Conservation (phyloP, 2,113 vertebrate species). For the Alligator sinensis region DNA sequence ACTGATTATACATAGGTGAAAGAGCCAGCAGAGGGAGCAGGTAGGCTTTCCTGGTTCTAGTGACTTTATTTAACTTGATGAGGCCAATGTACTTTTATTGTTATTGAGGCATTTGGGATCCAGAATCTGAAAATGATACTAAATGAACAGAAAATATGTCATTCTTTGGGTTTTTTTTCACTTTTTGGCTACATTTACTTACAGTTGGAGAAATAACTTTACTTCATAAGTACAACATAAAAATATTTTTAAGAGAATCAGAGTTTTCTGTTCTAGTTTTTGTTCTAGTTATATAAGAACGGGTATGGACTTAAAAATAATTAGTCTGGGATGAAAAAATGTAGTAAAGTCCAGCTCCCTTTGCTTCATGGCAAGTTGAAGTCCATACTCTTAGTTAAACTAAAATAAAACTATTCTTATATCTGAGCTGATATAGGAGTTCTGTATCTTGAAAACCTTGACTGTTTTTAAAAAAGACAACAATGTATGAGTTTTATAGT, state of each 20-base stretch:
- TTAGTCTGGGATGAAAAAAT: no score
- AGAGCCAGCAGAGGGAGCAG: slow-evolving; percentile 6
- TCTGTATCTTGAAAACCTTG: neutral
- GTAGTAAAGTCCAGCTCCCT: no score
- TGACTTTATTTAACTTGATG: neutral
- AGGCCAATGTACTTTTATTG: slow-evolving; percentile 63
- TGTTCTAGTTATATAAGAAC: no score
- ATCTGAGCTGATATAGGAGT: neutral
- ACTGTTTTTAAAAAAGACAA: neutral
- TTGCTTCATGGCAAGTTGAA: no score
- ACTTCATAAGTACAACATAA: neutral
- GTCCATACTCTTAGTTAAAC: no score
- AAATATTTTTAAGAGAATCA: neutral
- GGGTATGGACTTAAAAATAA: no score
- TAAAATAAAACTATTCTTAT: neutral
- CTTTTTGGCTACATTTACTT: neutral
- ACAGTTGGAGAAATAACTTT: neutral
- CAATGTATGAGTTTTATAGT: neutral
- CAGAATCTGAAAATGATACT: slow-evolving; percentile 30
- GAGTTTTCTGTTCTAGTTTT: neutral
- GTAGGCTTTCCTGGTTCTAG: neutral
- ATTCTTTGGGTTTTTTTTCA: neutral
- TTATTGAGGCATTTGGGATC: slow-evolving; percentile 34
- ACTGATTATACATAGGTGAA: neutral
- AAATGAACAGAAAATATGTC: neutral